Evolutionary conservation across 2,888 invertebrate species (phyloP), one percentile per base, ranked within the genome.

Genomic region (Apeira syringaria): DNA sequence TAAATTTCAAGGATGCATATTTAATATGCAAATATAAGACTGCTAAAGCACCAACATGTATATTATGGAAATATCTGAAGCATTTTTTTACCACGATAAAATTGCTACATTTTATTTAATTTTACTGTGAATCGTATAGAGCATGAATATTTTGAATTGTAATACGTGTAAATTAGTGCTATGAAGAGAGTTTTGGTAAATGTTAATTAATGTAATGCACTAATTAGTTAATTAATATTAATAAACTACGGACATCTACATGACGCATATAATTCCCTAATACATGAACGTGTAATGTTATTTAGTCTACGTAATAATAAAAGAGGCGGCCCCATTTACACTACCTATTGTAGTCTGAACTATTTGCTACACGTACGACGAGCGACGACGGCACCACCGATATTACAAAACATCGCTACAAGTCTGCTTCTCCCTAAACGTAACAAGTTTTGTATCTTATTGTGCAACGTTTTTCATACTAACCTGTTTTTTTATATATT

Each of bases 321-420:
- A n/a, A 81, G 78, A 88, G 87, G 86, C 88, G 88, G 88, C 84
- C 84, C 80, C 86, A 79, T 78, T 84, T 82, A 70, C 75, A 71
- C 70, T 80, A 73, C 61, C 66, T 74, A 35, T 26, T 42, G 39
- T 43, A 24, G 24, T 24, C 9, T 4, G 24, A 24, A 24, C 9
- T 24, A 36, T 40, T 33, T 47, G 30, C 41, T 42, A 48, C 42
- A 48, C 34, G 36, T 24, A 18, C 11, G 35, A 33, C n/a, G n/a
- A n/a, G n/a, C n/a, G n/a, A 20, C 44, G 40, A 26, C 35, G 34
- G 17, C 31, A 40, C 41, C 34, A 28, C 37, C 30, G 36, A 30
- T 25, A 25, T 35, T 3, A 25, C 31, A 22, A 25, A 17, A 31
- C 35, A 18, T 36, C 12, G 37, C 36, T 28, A 27, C 24, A 33